phyloP scores from a whole-genome alignment of 2,797 vertebrate species.

The Dendrocincla fuliginosa region DNA sequence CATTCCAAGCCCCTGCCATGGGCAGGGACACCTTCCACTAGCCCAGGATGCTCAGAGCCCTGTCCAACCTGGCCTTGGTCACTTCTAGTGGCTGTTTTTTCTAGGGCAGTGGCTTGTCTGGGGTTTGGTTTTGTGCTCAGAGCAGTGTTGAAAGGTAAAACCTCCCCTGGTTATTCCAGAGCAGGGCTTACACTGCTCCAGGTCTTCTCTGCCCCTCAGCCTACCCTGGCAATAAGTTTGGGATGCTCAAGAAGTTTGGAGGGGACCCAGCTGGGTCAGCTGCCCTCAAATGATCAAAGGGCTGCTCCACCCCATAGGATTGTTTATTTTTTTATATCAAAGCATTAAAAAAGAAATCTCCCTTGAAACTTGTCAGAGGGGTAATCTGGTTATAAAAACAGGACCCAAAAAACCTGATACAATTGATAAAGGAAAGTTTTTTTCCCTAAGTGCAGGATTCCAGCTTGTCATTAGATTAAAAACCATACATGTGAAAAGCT shows the following conservation, averaged over 20 bases:
- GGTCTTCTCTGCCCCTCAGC: background rate
- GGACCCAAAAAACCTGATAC: background rate
- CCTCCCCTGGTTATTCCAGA: background rate
- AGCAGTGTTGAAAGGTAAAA: background rate
- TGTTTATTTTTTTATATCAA: background rate
- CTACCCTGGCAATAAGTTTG: background rate
- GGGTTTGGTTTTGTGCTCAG: background rate
- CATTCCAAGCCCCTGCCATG: rapidly evolving
- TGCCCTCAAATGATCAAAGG: background rate
- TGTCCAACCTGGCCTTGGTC: background rate
- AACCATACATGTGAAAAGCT: background rate
- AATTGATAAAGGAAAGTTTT: background rate
- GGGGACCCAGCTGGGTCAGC: background rate
- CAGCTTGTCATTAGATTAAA: background rate
- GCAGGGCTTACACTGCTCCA: background rate
- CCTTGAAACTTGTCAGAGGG: background rate
- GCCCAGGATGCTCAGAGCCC: background rate
- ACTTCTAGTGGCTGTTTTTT: background rate
- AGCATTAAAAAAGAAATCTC: background rate
- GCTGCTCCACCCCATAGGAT: background rate
- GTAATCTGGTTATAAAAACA: background rate
- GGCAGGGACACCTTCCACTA: too few species aligned
- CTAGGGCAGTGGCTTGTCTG: background rate
- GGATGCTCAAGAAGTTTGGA: background rate
- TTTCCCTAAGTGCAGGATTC: background rate